These are phyloP conservation scores for Tribolium castaneum DNA, from an alignment of 1,140 invertebrate species.

Conservation along the genomic window DNA sequence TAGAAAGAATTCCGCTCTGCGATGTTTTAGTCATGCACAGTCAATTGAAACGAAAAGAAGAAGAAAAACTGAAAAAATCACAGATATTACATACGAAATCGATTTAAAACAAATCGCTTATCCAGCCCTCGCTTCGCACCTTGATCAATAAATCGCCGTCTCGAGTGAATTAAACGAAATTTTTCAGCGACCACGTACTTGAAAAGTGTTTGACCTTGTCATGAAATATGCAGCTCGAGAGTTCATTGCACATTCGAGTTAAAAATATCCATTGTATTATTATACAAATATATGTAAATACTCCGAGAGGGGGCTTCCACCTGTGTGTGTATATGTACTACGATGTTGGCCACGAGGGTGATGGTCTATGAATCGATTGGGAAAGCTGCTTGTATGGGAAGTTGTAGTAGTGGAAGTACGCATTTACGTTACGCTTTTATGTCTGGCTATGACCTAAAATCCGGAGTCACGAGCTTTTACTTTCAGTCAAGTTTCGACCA, in stretches of 20 bases:
- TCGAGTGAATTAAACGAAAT: background rate
- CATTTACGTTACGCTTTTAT: constrained; percentile 48
- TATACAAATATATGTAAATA: constrained; percentile 41
- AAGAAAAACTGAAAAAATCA: constrained; percentile 3
- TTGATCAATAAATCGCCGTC: background rate
- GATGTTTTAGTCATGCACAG: constrained; percentile 23
- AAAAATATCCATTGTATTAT: constrained; percentile 41
- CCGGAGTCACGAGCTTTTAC: constrained; percentile 51
- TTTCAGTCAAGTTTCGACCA: constrained; percentile 36
- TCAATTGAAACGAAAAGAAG: background rate
- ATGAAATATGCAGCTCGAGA: constrained; percentile 38
- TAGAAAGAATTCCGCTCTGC: background rate
- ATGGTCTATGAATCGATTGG: constrained; percentile 35
- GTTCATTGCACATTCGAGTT: constrained; percentile 35
- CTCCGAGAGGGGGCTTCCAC: background rate
- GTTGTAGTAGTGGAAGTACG: constrained; percentile 28
- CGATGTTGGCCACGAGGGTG: background rate
- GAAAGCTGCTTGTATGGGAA: constrained; percentile 4
- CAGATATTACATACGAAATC: constrained; percentile 1
- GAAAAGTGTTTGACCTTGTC: constrained; percentile 38
- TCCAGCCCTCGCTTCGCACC: background rate
- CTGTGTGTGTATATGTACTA: background rate
- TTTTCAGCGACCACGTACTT: constrained; percentile 3
- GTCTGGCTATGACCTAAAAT: constrained; percentile 52
- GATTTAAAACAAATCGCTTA: constrained; percentile 15